Percentiles rank a stretch among this genome's conserved stretches.
Conservation (phyloP, 2,888 invertebrate species). For the Dasysyrphus albostriatus region DNA sequence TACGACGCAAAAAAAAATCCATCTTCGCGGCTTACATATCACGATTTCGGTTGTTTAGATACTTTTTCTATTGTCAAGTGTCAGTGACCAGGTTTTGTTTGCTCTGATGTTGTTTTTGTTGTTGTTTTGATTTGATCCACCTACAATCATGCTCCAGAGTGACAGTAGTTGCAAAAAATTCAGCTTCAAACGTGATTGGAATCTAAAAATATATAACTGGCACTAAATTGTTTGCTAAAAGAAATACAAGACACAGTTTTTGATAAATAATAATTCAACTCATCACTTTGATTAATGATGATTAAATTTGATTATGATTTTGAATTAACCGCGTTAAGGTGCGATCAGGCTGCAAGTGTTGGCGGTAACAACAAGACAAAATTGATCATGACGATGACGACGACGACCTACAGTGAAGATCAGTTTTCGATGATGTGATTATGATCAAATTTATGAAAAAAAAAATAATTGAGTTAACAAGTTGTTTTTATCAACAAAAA, state of each 20-base stretch:
- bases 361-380: constrained; percentile 38
- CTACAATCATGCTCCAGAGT: constrained; percentile 34
- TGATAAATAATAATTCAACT: constrained; percentile 2
- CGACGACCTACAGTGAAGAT: constrained; percentile 39
- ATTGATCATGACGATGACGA: constrained; percentile 22
- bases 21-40: constrained; percentile 22
- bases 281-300: constrained; percentile 66
- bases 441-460: constrained; percentile 32
- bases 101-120: background rate
- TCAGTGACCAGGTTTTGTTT: constrained; percentile 27
- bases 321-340: constrained; percentile 42
- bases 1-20: constrained; percentile 19
- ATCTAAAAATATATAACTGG: constrained; percentile 26
- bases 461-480: constrained; percentile 39
- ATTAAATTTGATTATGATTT: constrained; percentile 46
- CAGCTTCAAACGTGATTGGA: constrained; percentile 50
- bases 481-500: constrained; percentile 11
- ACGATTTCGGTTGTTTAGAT: constrained; percentile 42
- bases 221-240: constrained; percentile 14
- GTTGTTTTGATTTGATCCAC: constrained; percentile 30
- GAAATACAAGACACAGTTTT: constrained; percentile 20
- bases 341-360: constrained; percentile 57
- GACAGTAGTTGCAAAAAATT: constrained; percentile 43
- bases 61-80: constrained; percentile 27
- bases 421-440: constrained; percentile 60